Evolutionary conservation across 2,888 invertebrate species (phyloP), one percentile per base, ranked within the genome.

Genomic region (Nomada goodeniana): DNA sequence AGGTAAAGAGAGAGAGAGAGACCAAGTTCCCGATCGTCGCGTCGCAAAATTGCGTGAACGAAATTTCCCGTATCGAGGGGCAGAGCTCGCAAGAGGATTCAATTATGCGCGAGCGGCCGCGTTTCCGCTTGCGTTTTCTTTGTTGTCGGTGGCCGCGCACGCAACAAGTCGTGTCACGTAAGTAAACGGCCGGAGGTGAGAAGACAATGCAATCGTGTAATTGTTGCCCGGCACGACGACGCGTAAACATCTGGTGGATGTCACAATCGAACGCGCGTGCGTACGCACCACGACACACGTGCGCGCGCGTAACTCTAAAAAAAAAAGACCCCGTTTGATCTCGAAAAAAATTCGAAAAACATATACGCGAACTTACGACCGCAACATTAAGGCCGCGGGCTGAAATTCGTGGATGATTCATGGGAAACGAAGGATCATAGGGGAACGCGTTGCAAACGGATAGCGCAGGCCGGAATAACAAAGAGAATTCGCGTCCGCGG

Each of bases 111-210:
- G 23, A 52, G 60, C 76, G 69, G 64, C 57, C 36, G 63, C 26
- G 73, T 76, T 84, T 84, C 84, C 84, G 82, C 20, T 80, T 76
- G 76, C 74, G 47, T 79, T 75, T 57, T 76, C 82, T 82, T 82
- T 82, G 79, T 82, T 60, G 42, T 36, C 69, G 18, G 44, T 53
- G 15, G 42, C 23, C 80, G 18, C 20, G 18, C 75, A 52, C 61
- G 76, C 72, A 23, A 76, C 23, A 15, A 73, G 73, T 81, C 80
- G 64, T 67, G 78, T 80, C 80, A 76, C 80, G 80, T 80, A 80
- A 80, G 71, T 60, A 77, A 63, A 67, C 71, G 61, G 47, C 61
- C 15, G 77, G 42, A 80, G 61, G 80, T 29, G 77, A 77, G 71
- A 77, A 80, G 76, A 77, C 77, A 72, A 80, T 77, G 67, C 71